These are phyloP conservation scores for Nerophis ophidion DNA, from an alignment of 2,113 vertebrate species.

Conservation along the genomic window DNA sequence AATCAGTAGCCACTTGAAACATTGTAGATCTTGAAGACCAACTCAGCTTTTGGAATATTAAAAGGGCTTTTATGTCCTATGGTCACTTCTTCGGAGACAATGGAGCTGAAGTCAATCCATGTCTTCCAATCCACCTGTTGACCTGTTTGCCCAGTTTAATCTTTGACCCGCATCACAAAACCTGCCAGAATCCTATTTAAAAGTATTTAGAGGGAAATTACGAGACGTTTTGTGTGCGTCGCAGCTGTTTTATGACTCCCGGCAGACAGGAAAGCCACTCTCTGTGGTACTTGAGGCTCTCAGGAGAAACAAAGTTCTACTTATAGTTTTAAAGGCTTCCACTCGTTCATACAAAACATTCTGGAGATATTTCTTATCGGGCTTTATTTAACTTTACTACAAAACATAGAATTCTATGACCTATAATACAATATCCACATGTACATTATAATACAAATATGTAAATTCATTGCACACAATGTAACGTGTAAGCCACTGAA, in stretches of 20 bases:
- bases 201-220: slow-evolving; percentile 25
- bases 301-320: slow-evolving; percentile 33
- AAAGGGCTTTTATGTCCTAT: slow-evolving; percentile 10
- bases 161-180: slow-evolving; percentile 34
- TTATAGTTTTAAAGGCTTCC: background rate
- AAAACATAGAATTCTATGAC: slow-evolving; percentile 69
- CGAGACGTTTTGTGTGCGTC: slow-evolving; percentile 24
- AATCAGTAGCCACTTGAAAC: slow-evolving; percentile 30
- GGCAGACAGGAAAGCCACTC: slow-evolving; percentile 18
- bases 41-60: slow-evolving; percentile 8
- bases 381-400: slow-evolving; percentile 77
- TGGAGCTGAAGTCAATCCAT: background rate
- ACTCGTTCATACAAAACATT: slow-evolving; percentile 11
- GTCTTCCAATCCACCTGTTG: slow-evolving; percentile 44
- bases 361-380: slow-evolving; percentile 32
- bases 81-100: slow-evolving; percentile 24
- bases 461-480: background rate
- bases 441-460: slow-evolving; percentile 57
- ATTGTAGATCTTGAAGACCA: slow-evolving; percentile 21
- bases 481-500: too few species aligned
- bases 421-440: slow-evolving; percentile 73
- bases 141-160: slow-evolving; percentile 19
- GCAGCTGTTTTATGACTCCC: slow-evolving; percentile 47
- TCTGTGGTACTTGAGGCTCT: slow-evolving; percentile 28
- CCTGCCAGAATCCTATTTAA: slow-evolving; percentile 21